phyloP scores from a whole-genome alignment of 2,797 vertebrate genomes.

The Sandelia bainsii region DNA sequence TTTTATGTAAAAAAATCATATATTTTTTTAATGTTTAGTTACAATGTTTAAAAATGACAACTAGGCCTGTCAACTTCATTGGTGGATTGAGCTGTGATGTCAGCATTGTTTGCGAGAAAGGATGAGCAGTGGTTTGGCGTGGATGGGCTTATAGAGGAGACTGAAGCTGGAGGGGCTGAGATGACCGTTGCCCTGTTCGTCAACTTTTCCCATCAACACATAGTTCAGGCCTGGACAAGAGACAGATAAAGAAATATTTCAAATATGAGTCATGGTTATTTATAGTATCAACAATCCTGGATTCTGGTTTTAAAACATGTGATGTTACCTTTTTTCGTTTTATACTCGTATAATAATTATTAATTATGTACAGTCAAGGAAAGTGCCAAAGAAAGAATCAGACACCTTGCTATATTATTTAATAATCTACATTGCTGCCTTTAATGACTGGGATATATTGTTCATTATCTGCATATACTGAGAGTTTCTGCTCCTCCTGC shows the following conservation, averaged over 20 bases:
- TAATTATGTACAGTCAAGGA: too few relatives aligned
- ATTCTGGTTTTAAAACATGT: not conserved
- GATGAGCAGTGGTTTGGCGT: conserved; percentile 85
- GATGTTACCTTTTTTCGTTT: too few relatives aligned
- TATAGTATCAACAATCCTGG: not conserved
- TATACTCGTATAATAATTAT: too few relatives aligned
- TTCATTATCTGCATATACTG: conserved; percentile 30
- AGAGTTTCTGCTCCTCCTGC: not conserved
- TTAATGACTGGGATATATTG: not conserved
- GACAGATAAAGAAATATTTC: conserved; percentile 2
- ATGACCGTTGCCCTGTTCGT: conserved; percentile 78
- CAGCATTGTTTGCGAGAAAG: conserved; percentile 84
- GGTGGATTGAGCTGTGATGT: conserved; percentile 51
- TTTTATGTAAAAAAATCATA: conserved; percentile 12
- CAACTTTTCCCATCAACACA: conserved; percentile 90
- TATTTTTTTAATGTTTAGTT: conserved; percentile 29
- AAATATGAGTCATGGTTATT: not conserved
- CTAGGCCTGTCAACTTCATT: conserved; percentile 28
- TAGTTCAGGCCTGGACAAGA: conserved; percentile 85
- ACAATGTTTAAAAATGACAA: conserved; percentile 6
- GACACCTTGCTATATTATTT: not conserved
- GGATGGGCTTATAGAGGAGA: conserved; percentile 84
- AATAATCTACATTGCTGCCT: too few relatives aligned
- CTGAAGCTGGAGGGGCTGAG: conserved; percentile 88
- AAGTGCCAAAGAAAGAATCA: not conserved